phyloP scores from a whole-genome alignment of 2,888 invertebrate species.

The Monoplex corrugatus region DNA sequence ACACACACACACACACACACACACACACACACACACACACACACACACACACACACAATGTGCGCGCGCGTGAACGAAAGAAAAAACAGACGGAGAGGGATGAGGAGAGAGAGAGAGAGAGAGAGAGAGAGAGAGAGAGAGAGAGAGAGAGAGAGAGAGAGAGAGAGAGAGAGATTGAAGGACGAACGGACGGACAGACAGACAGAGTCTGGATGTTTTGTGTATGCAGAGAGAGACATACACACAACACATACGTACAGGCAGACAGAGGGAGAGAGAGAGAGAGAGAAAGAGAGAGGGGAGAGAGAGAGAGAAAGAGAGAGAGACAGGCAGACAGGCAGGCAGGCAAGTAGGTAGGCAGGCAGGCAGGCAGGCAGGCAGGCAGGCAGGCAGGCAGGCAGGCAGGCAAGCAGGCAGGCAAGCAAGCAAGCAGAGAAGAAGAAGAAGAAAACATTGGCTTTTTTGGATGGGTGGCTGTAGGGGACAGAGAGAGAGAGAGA shows the following conservation, averaged over 20 bases:
- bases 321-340: not conserved
- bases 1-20: no score
- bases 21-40: not conserved
- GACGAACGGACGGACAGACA: not conserved
- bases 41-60: not conserved
- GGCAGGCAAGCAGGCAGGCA: not conserved
- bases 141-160: not conserved
- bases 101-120: not conserved
- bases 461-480: no score
- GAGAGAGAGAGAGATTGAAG: not conserved
- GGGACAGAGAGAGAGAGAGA: no score
- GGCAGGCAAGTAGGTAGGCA: not conserved
- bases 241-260: no score
- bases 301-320: not conserved
- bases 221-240: no score
- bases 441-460: no score
- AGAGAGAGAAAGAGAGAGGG: not conserved
- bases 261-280: not conserved
- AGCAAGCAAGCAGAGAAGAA: not conserved
- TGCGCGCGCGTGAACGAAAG: not conserved
- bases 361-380: not conserved
- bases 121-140: conserved; percentile 2
- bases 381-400: not conserved
- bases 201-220: no score
- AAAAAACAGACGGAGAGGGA: not conserved